Evolutionary conservation across 2,888 invertebrate genomes (phyloP).

Genomic region (Tortrix viridana): DNA sequence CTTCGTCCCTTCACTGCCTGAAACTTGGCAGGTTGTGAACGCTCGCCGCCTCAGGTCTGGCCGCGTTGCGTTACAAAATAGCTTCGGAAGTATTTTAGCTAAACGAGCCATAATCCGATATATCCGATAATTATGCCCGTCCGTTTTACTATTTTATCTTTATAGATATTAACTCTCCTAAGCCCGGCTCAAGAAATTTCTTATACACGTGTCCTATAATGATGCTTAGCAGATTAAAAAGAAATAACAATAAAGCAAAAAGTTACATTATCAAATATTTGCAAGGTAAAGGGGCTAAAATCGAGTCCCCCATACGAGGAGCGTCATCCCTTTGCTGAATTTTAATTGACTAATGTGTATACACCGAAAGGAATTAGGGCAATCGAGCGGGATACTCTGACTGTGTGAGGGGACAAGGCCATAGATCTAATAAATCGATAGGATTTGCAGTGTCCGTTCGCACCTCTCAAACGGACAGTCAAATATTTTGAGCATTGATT

Average conservation of each 20-base stretch:
- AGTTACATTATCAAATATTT: conserved; percentile 27
- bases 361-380: conserved; percentile 35
- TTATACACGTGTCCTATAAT: conserved; percentile 9
- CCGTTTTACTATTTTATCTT: background rate
- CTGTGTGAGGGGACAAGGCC: conserved; percentile 23
- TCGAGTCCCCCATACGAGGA: conserved; percentile 30
- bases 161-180: background rate
- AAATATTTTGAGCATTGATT: background rate
- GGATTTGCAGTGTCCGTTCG: background rate
- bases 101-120: no score
- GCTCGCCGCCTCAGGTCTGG: no score
- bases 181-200: conserved; percentile 1
- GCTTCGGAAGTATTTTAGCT: no score
- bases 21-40: no score
- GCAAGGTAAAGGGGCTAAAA: conserved; percentile 18
- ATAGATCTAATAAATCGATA: conserved; percentile 15
- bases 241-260: conserved; percentile 25
- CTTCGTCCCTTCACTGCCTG: no score
- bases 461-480: background rate
- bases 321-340: conserved; percentile 36
- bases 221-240: conserved; percentile 15
- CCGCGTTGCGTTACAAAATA: no score
- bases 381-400: conserved; percentile 33
- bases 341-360: conserved; percentile 38
- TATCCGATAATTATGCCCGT: no score